A percentile compares a stretch with the other conserved stretches of the same genome.
These are phyloP conservation scores for Ceriagrion tenellum DNA, from an alignment of 2,888 invertebrate genomes.

Conservation along the genomic window DNA sequence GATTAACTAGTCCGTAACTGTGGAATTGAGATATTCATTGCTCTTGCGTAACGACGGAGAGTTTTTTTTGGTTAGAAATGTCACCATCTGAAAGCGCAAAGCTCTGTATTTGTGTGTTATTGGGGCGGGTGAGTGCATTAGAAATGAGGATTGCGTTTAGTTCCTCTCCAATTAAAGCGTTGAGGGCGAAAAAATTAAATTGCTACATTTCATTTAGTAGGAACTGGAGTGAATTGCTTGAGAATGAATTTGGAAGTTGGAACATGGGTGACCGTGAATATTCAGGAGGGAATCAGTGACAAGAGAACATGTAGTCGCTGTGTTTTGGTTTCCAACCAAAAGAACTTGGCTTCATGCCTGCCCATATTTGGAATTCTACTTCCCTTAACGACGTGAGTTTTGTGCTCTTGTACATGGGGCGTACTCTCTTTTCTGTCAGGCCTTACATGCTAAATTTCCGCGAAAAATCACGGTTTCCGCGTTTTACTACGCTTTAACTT, in stretches of 20 bases:
- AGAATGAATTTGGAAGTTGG: neutral
- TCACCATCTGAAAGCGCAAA: too few relatives aligned
- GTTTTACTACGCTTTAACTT: too few relatives aligned
- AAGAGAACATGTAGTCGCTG: neutral
- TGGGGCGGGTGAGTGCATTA: too few relatives aligned
- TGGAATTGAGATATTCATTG: too few relatives aligned
- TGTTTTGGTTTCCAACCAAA: neutral
- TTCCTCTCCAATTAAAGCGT: neutral
- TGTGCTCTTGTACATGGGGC: neutral
- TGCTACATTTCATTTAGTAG: neutral
- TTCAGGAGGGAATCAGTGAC: neutral
- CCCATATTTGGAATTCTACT: neutral
- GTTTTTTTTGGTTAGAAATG: too few relatives aligned
- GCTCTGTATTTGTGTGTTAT: too few relatives aligned
- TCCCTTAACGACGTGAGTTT: neutral
- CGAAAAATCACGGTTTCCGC: too few relatives aligned
- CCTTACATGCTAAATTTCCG: too few relatives aligned
- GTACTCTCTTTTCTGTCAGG: neutral
- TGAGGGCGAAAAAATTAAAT: neutral
- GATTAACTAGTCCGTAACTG: too few relatives aligned
- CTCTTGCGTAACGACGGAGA: too few relatives aligned
- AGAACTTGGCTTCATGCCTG: neutral
- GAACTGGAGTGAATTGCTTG: neutral
- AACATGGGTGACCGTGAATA: neutral
- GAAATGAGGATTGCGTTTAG: neutral